Conservation (phyloP, 2,797 vertebrate genomes). For the Ibycter americanus region DNA sequence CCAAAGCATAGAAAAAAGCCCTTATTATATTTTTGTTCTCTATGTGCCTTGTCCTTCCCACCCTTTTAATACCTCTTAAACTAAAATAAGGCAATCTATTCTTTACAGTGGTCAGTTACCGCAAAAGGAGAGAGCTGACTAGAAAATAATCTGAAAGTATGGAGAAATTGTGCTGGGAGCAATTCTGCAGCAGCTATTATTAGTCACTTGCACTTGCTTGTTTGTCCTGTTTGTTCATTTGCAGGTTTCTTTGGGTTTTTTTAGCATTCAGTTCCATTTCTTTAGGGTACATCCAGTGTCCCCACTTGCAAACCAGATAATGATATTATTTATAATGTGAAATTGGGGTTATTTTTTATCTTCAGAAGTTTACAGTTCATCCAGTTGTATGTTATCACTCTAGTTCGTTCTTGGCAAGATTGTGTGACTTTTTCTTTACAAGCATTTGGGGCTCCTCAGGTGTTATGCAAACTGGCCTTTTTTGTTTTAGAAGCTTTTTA, state of each 20-base stretch:
- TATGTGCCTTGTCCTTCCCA: background rate
- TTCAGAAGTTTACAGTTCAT: background rate
- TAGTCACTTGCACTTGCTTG: background rate
- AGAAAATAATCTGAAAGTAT: background rate
- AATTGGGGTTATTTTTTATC: background rate
- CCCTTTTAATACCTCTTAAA: background rate
- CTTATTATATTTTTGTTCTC: background rate
- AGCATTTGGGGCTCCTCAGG: background rate
- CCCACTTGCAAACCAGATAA: background rate
- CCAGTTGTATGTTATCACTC: background rate
- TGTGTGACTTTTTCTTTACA: background rate
- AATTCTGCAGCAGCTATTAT: background rate
- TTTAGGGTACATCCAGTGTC: background rate
- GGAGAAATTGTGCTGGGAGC: background rate
- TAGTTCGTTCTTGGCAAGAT: background rate
- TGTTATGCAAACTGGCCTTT: background rate
- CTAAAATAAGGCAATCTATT: background rate
- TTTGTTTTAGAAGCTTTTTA: background rate
- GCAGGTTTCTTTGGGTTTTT: background rate
- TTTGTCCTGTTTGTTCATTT: background rate
- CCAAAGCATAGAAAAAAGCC: rapidly evolving
- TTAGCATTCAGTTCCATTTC: background rate
- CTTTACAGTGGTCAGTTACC: background rate
- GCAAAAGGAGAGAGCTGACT: background rate
- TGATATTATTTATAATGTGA: background rate